phyloP scores from a whole-genome alignment of 2,797 vertebrate genomes.

The Notamacropus eugenii region DNA sequence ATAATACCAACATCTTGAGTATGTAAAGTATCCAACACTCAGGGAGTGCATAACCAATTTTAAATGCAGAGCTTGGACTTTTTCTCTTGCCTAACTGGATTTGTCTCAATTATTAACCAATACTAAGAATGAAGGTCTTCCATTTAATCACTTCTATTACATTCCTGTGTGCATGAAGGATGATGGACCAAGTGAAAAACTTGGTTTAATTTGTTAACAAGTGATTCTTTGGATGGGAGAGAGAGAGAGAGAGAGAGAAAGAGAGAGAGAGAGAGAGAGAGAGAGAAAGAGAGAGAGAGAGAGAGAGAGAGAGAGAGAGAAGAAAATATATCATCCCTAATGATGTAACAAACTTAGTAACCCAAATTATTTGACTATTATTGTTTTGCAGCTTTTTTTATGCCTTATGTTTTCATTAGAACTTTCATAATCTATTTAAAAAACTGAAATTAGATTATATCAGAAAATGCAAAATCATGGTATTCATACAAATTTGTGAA shows the following conservation, averaged over 20 bases:
- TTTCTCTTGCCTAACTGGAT: not conserved
- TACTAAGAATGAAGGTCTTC: not conserved
- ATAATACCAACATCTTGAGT: not conserved
- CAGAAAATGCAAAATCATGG: not conserved
- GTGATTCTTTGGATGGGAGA: not conserved
- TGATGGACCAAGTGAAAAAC: not conserved
- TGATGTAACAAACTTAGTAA: not conserved
- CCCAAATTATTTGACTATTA: not conserved
- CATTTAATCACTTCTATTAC: not conserved
- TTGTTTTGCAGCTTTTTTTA: not conserved
- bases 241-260: no score
- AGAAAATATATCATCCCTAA: not conserved
- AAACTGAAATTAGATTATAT: not conserved
- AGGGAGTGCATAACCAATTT: not conserved
- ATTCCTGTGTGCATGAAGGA: not conserved
- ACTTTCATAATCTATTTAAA: not conserved
- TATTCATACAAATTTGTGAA: constrained; percentile 5
- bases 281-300: not conserved
- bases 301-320: not conserved
- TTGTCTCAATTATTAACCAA: not conserved
- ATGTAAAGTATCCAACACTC: constrained; percentile 23
- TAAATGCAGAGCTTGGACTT: not conserved
- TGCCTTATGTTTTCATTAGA: not conserved
- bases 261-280: no score
- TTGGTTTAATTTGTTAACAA: not conserved